These are phyloP conservation scores for Sminthopsis crassicaudata DNA, from an alignment of 2,113 vertebrate genomes.

Conservation along the genomic window DNA sequence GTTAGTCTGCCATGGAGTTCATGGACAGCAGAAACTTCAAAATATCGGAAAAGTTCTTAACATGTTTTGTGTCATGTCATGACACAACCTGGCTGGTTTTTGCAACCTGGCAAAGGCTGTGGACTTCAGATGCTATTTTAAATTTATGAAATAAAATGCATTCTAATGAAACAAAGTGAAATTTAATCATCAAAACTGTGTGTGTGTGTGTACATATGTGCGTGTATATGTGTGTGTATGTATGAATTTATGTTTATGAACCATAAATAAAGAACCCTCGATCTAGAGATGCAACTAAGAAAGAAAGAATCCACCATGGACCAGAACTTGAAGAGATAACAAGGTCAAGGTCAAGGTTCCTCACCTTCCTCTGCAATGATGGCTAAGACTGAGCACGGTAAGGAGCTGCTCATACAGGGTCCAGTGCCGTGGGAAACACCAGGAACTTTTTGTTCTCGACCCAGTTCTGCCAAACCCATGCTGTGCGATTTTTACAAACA, in stretches of 20 bases:
- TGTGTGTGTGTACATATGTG: no score
- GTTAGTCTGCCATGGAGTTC: no score
- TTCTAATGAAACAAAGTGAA: neutral
- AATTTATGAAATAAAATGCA: neutral
- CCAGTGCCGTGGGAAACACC: no score
- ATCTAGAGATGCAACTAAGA: neutral
- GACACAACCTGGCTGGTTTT: no score
- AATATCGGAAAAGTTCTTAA: neutral
- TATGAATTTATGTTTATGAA: neutral
- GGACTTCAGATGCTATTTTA: neutral
- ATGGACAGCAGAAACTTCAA: neutral
- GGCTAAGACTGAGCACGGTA: neutral
- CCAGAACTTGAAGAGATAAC: neutral
- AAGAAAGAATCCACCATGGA: neutral
- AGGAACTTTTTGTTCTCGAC: no score
- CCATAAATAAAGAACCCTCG: neutral
- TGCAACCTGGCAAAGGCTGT: neutral
- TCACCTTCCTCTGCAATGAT: no score
- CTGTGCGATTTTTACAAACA: neutral
- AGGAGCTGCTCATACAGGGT: no score
- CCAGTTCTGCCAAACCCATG: no score
- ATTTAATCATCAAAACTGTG: neutral
- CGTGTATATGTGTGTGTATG: no score
- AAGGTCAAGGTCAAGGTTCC: neutral
- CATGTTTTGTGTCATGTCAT: neutral